Evolutionary conservation across 2,888 invertebrate species (phyloP), one percentile per base, ranked within the genome.

Genomic region (Leptinotarsa haldemani): DNA sequence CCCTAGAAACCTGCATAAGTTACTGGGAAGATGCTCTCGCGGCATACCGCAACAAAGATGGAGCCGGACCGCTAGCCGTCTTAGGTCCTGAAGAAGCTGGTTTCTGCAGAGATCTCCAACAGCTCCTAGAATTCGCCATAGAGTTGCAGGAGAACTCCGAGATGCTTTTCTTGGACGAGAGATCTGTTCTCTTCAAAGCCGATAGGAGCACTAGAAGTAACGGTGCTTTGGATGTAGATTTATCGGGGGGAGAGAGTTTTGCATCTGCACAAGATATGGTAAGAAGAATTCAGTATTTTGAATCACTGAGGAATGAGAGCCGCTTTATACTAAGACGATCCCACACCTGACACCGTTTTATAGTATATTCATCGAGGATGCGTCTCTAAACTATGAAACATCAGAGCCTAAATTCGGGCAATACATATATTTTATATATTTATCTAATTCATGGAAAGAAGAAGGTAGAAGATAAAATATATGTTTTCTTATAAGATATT

Each of bases 11-110:
- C 20, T 96, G 96, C 77, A 94, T 98, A 80, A 95, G 94, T 85
- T 96, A 94, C 86, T 98, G 97, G 97, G 97, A 98, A 87, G 97
- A 98, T 88, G 97, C 97, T 15, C 88, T 98, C 79, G 93, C 94
- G 0, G 92, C 94, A 53, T 96, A 96, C 85, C 91, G 92, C 53
- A 90, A 91, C 61, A 89, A 91, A 82, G 75, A 88, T 84, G 48
- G 87, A n/a, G 76, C 78, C 15, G 84, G 84, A 25, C 90, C 93
- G 1, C 88, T 93, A 64, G 92, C 94, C 48, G 90, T 95, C 79
- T 93, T 95, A 13, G 93, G 94, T 25, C 93, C 94, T 20, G 95
- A 95, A 84, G 96, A 96, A 85, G 94, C 95, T 0, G 94, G 94
- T 85, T 96, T 96, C 88, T 93, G 93, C 82, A 90, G 93, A 69